These are phyloP conservation scores for Craseonycteris thonglongyai DNA, from an alignment of 2,113 vertebrate species.

Conservation along the genomic window DNA sequence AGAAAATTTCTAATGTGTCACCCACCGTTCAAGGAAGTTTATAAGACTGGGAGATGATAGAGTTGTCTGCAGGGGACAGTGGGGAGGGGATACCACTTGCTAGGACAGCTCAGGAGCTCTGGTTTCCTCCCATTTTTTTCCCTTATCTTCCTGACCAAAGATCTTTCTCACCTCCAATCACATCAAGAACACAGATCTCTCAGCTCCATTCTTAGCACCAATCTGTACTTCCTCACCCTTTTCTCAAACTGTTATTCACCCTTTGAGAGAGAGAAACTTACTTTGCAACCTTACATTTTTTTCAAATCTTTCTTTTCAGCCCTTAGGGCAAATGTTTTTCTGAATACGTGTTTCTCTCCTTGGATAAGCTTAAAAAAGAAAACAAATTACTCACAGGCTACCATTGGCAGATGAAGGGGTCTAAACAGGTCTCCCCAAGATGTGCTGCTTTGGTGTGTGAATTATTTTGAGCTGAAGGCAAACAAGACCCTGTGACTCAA, in stretches of 20 bases:
- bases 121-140: background rate
- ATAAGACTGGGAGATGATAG: accelerated
- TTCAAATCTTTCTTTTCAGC: background rate
- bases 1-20: background rate
- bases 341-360: background rate
- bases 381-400: background rate
- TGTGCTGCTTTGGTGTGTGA: background rate
- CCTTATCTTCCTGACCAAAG: background rate
- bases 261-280: background rate
- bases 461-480: background rate
- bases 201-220: background rate
- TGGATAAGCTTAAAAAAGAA: background rate
- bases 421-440: background rate
- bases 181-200: background rate
- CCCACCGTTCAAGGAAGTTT: background rate
- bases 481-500: background rate
- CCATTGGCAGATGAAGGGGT: background rate
- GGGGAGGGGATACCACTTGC: accelerated
- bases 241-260: background rate
- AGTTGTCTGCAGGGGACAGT: too few species aligned
- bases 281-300: background rate
- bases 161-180: background rate
- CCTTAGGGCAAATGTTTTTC: background rate
- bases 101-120: background rate
- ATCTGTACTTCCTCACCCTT: background rate